A percentile compares a stretch with the other conserved stretches of the same genome.
phyloP scores from a whole-genome alignment of 1,140 invertebrate species.

The Eumeta japonica region DNA sequence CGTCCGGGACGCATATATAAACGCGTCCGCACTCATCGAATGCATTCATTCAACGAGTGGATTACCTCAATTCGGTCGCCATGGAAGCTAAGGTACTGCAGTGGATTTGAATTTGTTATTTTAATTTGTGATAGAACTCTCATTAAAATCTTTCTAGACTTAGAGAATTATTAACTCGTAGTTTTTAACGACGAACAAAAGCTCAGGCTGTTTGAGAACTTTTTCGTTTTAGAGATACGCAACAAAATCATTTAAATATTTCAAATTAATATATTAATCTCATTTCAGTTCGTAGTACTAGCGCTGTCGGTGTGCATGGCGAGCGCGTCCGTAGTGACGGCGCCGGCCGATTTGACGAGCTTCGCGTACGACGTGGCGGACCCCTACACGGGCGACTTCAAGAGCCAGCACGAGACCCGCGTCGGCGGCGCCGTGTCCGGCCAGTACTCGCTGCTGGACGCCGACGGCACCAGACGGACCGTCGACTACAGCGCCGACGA shows the following conservation, averaged over 20 bases:
- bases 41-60: too few species aligned
- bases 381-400: constrained; percentile 31
- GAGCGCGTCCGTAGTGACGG: constrained; percentile 15
- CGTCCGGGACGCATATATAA: too few species aligned
- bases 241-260: constrained; percentile 1
- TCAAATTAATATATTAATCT: constrained; percentile 3
- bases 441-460: constrained; percentile 48
- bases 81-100: too few species aligned
- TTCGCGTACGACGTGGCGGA: constrained; percentile 52
- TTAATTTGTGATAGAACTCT: too few species aligned
- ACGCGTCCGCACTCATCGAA: too few species aligned
- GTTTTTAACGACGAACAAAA: too few species aligned
- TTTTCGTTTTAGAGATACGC: too few species aligned
- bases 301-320: constrained; percentile 23
- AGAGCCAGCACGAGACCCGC: constrained; percentile 49
- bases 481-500: constrained; percentile 53
- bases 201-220: too few species aligned
- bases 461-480: constrained; percentile 47
- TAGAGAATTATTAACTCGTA: too few species aligned
- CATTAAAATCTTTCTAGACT: too few species aligned
- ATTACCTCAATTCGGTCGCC: too few species aligned
- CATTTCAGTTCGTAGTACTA: constrained; percentile 33
- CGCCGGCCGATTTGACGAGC: constrained; percentile 33
- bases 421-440: constrained; percentile 59
- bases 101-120: too few species aligned